Evolutionary conservation across 2,113 vertebrate genomes (phyloP).

Genomic region (Rhipidura dahli): DNA sequence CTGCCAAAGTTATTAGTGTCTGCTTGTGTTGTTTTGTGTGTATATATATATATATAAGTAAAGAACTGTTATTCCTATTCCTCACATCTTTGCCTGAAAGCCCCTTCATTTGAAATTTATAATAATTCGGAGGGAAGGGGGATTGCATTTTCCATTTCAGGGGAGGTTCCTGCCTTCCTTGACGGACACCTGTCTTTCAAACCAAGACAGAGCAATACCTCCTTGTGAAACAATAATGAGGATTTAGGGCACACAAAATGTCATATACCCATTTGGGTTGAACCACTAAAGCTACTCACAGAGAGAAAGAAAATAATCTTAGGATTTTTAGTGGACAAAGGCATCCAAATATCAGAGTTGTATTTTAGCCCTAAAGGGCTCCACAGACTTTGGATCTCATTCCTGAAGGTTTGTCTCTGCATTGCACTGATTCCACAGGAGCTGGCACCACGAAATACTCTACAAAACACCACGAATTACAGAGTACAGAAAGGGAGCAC

Average conservation of each 20-base stretch:
- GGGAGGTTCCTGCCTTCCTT: too few relatives aligned
- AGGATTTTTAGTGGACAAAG: neutral
- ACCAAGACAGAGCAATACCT: too few relatives aligned
- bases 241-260: neutral
- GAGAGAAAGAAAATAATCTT: neutral
- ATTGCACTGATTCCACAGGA: neutral
- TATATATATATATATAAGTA: too few relatives aligned
- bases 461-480: neutral
- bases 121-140: too few relatives aligned
- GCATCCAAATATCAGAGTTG: neutral
- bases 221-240: neutral
- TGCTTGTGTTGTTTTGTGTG: too few relatives aligned
- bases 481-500: too few relatives aligned
- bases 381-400: neutral
- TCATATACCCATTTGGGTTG: neutral
- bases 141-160: too few relatives aligned
- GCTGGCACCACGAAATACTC: neutral
- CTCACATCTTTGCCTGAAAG: too few relatives aligned
- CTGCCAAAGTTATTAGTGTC: too few relatives aligned
- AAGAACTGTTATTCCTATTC: too few relatives aligned
- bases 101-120: too few relatives aligned
- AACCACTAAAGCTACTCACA: neutral
- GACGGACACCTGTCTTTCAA: too few relatives aligned
- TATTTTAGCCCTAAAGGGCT: neutral
- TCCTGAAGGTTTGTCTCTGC: neutral